Conservation (phyloP, 1,140 invertebrate species). For the Ptiloglossa arizonensis region DNA sequence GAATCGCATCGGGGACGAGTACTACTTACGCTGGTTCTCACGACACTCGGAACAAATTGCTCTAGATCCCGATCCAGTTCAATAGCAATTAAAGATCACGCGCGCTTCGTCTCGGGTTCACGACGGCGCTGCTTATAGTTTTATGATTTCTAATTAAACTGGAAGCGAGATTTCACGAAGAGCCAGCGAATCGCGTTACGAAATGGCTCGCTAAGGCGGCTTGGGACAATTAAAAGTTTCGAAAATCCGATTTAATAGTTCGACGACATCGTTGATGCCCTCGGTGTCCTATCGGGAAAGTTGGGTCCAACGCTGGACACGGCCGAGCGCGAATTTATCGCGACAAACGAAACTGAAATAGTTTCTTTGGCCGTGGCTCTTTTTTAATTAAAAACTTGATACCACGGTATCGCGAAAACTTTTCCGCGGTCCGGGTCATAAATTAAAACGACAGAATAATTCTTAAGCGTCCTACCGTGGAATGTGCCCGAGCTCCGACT, state of each 20-base stretch:
- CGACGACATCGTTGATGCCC: neutral
- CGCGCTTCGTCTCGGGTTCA: neutral
- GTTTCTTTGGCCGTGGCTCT: neutral
- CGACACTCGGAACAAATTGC: neutral
- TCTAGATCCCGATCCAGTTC: neutral
- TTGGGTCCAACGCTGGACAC: neutral
- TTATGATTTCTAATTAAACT: conserved; percentile 25
- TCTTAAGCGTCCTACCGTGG: too few relatives aligned
- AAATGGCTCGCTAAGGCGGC: neutral
- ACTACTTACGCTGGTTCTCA: neutral
- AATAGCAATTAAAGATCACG: conserved; percentile 8
- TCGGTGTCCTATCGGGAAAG: neutral
- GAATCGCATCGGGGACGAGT: neutral
- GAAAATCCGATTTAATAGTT: conserved; percentile 27
- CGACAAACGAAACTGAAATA: neutral
- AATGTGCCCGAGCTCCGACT: too few relatives aligned
- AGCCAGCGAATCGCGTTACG: conserved; percentile 5
- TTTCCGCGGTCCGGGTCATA: too few relatives aligned
- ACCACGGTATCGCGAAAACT: neutral
- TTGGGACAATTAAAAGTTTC: conserved; percentile 33
- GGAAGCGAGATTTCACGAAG: neutral
- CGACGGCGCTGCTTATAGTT: neutral
- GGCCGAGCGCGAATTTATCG: neutral
- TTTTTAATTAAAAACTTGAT: conserved; percentile 13
- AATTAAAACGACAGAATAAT: too few relatives aligned